A percentile compares a stretch with the other conserved stretches of the same genome.
Evolutionary conservation across 2,113 vertebrate species (phyloP).

Genomic region (Heterotilapia buettikoferi): DNA sequence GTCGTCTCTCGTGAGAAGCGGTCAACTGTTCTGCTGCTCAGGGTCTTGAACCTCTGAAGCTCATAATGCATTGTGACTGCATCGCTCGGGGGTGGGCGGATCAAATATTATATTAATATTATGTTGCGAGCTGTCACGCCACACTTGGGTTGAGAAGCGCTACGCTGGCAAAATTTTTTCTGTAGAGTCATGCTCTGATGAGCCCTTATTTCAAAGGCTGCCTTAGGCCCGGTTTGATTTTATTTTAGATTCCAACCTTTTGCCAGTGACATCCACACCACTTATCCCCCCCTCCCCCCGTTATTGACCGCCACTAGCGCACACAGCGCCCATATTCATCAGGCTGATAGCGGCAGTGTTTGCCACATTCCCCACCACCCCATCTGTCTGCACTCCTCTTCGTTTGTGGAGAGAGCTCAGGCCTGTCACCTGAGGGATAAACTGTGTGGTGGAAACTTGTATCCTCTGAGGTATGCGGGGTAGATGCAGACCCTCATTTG

Average conservation of each 20-base stretch:
- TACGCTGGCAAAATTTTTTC: slow-evolving; percentile 1
- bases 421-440: slow-evolving; percentile 47
- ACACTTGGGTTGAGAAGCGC: slow-evolving; percentile 33
- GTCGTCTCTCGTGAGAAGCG: slow-evolving; percentile 16
- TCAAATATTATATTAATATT: slow-evolving; percentile 54
- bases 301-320: slow-evolving; percentile 4
- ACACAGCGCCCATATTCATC: neutral
- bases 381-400: neutral
- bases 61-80: slow-evolving; percentile 39
- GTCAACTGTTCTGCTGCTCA: slow-evolving; percentile 29
- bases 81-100: slow-evolving; percentile 14
- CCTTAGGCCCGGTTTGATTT: slow-evolving; percentile 27
- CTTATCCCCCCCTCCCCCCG: neutral
- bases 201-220: neutral
- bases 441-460: slow-evolving; percentile 22
- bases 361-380: neutral
- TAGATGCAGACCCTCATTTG: slow-evolving; percentile 20
- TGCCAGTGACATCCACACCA: slow-evolving; percentile 18
- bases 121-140: slow-evolving; percentile 33
- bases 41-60: slow-evolving; percentile 22
- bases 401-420: neutral
- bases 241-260: slow-evolving; percentile 20
- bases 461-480: slow-evolving; percentile 25
- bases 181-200: slow-evolving; percentile 35
- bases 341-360: neutral